Evolutionary conservation across 1,140 invertebrate genomes (phyloP).

Genomic region (Nymphalis io): DNA sequence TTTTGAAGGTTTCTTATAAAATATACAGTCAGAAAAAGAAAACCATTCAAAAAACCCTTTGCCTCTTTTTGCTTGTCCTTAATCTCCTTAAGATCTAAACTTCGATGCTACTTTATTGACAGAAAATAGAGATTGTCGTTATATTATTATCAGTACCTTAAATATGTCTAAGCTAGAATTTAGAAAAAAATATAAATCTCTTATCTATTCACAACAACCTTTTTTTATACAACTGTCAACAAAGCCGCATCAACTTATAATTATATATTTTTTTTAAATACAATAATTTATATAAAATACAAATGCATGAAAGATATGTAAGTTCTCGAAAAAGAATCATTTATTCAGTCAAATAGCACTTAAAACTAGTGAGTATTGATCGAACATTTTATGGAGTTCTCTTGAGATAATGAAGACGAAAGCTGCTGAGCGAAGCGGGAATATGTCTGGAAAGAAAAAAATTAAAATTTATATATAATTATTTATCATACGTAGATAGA

Average conservation of each 20-base stretch:
- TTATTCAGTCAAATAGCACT: slow-evolving; percentile 67
- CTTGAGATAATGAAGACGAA: slow-evolving; percentile 22
- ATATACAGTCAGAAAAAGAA: slow-evolving; percentile 70
- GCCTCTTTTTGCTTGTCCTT: slow-evolving; percentile 78
- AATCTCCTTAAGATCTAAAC: slow-evolving; percentile 40
- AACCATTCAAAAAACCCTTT: slow-evolving; percentile 73
- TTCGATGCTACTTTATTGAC: slow-evolving; percentile 53
- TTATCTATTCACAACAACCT: slow-evolving; percentile 25
- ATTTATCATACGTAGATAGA: neutral
- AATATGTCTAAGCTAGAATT: slow-evolving; percentile 27
- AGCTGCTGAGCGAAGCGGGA: slow-evolving; percentile 44
- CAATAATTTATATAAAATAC: slow-evolving; percentile 71
- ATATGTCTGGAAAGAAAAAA: slow-evolving; percentile 53
- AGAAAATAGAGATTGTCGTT: slow-evolving; percentile 37
- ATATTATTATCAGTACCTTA: slow-evolving; percentile 29
- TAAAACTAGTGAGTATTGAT: slow-evolving; percentile 74
- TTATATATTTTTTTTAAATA: slow-evolving; percentile 48
- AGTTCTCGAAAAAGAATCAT: slow-evolving; percentile 52
- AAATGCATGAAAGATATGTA: slow-evolving; percentile 75
- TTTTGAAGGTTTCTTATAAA: slow-evolving; percentile 72
- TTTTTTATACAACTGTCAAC: slow-evolving; percentile 39
- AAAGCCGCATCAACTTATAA: slow-evolving; percentile 50
- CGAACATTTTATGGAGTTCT: slow-evolving; percentile 29
- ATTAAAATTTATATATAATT: neutral
- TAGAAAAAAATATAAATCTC: slow-evolving; percentile 20